Conservation (phyloP, 2,797 vertebrate species). For the Austrolebias charrua region DNA sequence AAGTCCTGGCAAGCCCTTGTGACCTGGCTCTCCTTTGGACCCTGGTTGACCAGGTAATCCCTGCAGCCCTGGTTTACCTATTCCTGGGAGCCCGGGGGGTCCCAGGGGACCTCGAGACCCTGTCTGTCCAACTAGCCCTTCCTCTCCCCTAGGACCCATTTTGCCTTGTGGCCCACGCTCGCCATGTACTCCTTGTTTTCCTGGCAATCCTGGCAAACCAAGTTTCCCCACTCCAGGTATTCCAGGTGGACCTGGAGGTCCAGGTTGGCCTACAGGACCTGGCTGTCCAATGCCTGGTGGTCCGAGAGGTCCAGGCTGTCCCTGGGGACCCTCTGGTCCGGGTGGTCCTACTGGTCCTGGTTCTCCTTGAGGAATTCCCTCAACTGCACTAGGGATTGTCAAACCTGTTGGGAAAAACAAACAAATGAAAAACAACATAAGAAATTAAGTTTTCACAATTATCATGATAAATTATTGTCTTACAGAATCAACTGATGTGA, state of each 20-base stretch:
- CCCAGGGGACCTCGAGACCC: slow-evolving; percentile 89
- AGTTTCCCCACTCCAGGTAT: slow-evolving; percentile 90
- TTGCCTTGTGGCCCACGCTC: slow-evolving; percentile 88
- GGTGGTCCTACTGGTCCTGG: slow-evolving; percentile 75
- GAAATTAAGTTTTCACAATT: slow-evolving; percentile 5
- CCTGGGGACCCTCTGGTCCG: slow-evolving; percentile 79
- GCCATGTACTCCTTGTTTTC: slow-evolving; percentile 89
- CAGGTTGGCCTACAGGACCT: slow-evolving; percentile 88
- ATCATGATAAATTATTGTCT: neutral
- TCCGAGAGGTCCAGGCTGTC: slow-evolving; percentile 83
- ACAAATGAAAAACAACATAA: slow-evolving; percentile 14
- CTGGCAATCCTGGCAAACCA: slow-evolving; percentile 91
- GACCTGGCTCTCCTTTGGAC: slow-evolving; percentile 89
- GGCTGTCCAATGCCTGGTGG: slow-evolving; percentile 86
- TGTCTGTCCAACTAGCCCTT: slow-evolving; percentile 86
- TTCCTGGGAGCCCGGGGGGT: slow-evolving; percentile 88
- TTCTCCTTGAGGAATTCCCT: slow-evolving; percentile 73
- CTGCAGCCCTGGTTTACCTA: slow-evolving; percentile 88
- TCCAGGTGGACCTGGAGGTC: slow-evolving; percentile 84
- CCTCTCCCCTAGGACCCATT: slow-evolving; percentile 87
- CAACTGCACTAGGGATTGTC: slow-evolving; percentile 72
- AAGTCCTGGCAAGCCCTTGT: slow-evolving; percentile 89
- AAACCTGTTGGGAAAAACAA: slow-evolving; percentile 62
- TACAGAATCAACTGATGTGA: too few species aligned
- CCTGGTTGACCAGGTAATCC: slow-evolving; percentile 91